Conservation (phyloP, 37 sponge, comb jelly and placozoan genomes). For the Amphimedon queenslandica region DNA sequence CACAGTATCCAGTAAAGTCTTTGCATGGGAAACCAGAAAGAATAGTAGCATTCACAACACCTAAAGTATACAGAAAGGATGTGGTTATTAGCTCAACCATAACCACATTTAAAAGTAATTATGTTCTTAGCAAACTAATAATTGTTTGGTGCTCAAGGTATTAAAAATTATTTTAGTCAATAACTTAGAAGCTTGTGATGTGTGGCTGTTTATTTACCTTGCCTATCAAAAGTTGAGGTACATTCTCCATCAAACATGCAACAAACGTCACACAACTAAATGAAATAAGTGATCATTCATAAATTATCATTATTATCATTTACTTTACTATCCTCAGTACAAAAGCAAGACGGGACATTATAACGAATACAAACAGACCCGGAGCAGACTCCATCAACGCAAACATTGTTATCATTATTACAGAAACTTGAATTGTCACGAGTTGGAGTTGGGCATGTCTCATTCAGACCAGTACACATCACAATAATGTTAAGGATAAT, state of each 20-base stretch:
- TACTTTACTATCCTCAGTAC: not conserved
- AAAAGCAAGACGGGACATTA: not conserved
- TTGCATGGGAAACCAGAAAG: conserved; percentile 40
- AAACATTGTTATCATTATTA: conserved; percentile 36
- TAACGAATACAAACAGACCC: not conserved
- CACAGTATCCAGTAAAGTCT: conserved; percentile 62
- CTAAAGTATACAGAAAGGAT: not conserved
- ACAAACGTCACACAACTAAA: conserved; percentile 51
- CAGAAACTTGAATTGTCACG: conserved; percentile 20
- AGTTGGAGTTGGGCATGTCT: conserved; percentile 15
- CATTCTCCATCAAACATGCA: conserved; percentile 47
- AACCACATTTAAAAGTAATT: too few species aligned
- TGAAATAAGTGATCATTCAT: not conserved
- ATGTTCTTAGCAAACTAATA: too few species aligned
- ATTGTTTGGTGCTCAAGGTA: too few species aligned
- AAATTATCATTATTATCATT: too few species aligned
- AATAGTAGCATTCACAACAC: not conserved
- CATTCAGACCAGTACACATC: not conserved
- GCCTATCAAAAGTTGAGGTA: conserved; percentile 10
- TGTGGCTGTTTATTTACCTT: conserved; percentile 4
- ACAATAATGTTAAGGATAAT: conserved; percentile 4
- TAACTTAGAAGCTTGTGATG: too few species aligned
- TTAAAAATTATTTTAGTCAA: not conserved
- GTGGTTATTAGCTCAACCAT: too few species aligned
- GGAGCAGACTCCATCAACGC: conserved; percentile 39